These are phyloP conservation scores for Macrostomum cliftonense DNA, from an alignment of 2,888 invertebrate genomes.

Conservation along the genomic window DNA sequence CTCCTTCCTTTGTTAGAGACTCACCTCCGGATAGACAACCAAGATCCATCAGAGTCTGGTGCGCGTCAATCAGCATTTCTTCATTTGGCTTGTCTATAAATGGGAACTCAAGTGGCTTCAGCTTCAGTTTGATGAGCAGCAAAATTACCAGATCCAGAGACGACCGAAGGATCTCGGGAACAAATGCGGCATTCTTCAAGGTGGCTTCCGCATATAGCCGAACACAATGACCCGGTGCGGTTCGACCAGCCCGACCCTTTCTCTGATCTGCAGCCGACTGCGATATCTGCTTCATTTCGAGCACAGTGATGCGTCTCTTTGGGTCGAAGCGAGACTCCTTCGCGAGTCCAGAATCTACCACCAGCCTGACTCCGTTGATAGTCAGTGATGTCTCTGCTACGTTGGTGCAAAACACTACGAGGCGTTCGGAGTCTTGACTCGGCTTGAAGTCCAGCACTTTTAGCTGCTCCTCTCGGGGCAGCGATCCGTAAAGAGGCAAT, in stretches of 20 bases:
- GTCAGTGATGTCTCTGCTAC: constrained; percentile 97
- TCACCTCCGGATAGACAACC: not conserved
- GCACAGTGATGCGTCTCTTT: constrained; percentile 83
- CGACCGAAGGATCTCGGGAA: not conserved
- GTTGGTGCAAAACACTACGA: constrained; percentile 90
- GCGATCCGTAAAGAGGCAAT: constrained; percentile 56
- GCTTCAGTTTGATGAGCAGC: not conserved
- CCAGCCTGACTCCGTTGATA: constrained; percentile 89
- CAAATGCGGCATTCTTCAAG: not conserved
- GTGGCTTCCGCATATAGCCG: constrained; percentile 40
- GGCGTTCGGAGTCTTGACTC: constrained; percentile 56
- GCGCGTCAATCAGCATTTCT: not conserved
- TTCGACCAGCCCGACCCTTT: constrained; percentile 59
- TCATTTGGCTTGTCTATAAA: not conserved
- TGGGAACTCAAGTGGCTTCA: not conserved
- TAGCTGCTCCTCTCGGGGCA: constrained; percentile 75
- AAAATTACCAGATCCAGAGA: not conserved
- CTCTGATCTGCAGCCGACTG: constrained; percentile 90
- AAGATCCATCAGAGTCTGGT: not conserved
- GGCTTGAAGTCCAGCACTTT: constrained; percentile 79
- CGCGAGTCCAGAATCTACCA: constrained; percentile 64
- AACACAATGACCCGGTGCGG: constrained; percentile 50
- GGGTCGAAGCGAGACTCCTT: constrained; percentile 42
- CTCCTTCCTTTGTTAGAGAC: not conserved
- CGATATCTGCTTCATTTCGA: constrained; percentile 59